These are phyloP conservation scores for Corbicula japonica DNA, from an alignment of 2,888 invertebrate species.

Conservation along the genomic window DNA sequence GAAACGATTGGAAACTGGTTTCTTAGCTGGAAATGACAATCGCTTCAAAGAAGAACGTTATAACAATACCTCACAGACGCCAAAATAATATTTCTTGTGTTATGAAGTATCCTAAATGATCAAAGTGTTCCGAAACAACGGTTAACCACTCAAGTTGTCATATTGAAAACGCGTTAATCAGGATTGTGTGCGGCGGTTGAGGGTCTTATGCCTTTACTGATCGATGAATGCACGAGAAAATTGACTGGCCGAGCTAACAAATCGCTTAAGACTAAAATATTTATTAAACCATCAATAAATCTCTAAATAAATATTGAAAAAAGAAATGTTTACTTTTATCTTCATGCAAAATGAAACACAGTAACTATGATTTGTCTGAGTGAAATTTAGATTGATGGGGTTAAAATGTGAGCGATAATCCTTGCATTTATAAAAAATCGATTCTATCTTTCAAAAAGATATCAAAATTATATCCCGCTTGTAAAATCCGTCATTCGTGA, in stretches of 20 bases:
- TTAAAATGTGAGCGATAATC: conserved; percentile 2
- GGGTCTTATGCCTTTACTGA: not conserved
- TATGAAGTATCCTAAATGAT: too few species aligned
- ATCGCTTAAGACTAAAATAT: too few species aligned
- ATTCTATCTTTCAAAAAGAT: conserved; percentile 2
- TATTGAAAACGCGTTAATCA: conserved; percentile 14
- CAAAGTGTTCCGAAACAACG: too few species aligned
- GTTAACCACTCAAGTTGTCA: not conserved
- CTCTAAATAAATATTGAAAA: too few species aligned
- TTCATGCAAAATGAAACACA: conserved; percentile 6
- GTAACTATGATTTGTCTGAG: conserved; percentile 13
- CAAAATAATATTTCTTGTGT: too few species aligned
- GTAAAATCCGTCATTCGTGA: conserved; percentile 9
- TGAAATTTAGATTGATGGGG: not conserved
- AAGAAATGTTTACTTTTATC: too few species aligned
- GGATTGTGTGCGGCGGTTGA: not conserved
- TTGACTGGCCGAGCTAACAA: conserved; percentile 16
- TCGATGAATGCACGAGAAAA: conserved; percentile 12
- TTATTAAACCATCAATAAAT: too few species aligned
- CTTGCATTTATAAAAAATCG: not conserved
- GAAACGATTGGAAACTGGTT: too few species aligned
- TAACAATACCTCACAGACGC: too few species aligned
- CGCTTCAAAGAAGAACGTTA: too few species aligned
- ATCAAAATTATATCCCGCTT: conserved; percentile 1
- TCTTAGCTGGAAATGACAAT: too few species aligned